These are phyloP conservation scores for Diuraphis noxia DNA, from an alignment of 1,140 invertebrate species.

Conservation along the genomic window DNA sequence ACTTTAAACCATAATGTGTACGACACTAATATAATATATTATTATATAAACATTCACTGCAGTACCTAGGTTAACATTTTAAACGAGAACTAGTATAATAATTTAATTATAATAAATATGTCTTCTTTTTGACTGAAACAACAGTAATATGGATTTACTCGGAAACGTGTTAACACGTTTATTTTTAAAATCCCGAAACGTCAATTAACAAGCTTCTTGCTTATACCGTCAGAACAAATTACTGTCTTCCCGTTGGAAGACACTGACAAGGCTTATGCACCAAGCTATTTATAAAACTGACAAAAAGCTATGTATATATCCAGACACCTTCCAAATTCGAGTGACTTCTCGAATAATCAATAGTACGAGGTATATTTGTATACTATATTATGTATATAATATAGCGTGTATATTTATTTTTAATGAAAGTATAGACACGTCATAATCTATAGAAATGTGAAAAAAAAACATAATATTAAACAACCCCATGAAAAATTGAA, in stretches of 20 bases:
- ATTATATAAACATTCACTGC: not conserved
- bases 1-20: not conserved
- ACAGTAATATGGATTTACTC: not conserved
- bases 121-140: not conserved
- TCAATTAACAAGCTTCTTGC: conserved; percentile 10
- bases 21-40: not conserved
- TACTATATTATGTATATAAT: not conserved
- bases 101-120: not conserved
- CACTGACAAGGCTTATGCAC: not conserved
- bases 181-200: not conserved
- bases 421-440: not conserved
- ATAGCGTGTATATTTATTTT: not conserved
- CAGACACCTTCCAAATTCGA: not conserved
- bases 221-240: conserved; percentile 19
- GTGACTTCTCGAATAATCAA: not conserved
- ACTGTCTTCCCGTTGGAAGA: not conserved
- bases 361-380: not conserved
- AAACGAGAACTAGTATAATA: not conserved
- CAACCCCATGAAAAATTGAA: not conserved
- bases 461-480: not conserved
- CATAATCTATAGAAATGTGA: not conserved
- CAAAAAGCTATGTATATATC: not conserved
- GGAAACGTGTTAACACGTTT: not conserved
- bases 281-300: not conserved
- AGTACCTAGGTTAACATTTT: not conserved